phyloP scores from a whole-genome alignment of 2,888 invertebrate genomes.

The Tanytarsus gracilentus region DNA sequence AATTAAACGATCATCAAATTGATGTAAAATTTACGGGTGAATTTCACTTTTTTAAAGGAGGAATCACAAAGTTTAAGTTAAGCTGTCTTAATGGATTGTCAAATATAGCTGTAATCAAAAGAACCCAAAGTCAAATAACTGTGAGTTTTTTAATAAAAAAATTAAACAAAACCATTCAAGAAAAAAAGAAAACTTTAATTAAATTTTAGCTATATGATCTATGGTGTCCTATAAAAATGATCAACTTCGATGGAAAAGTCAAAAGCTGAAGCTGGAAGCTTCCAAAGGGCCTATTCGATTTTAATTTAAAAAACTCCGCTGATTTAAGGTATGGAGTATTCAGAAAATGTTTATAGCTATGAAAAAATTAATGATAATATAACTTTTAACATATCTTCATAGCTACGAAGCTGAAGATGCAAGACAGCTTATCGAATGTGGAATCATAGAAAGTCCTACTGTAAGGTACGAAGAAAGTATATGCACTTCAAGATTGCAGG shows the following conservation, averaged over 20 bases:
- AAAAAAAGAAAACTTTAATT: no score
- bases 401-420: constrained; percentile 63
- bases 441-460: constrained; percentile 54
- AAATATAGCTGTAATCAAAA: constrained; percentile 37
- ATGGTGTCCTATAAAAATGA: constrained; percentile 12
- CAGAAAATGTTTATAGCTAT: no score
- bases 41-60: constrained; percentile 1
- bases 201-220: no score
- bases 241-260: constrained; percentile 33
- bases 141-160: no score
- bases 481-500: constrained; percentile 54
- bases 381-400: no score
- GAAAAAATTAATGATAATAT: no score
- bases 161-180: no score
- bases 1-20: constrained; percentile 55
- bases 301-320: constrained; percentile 56
- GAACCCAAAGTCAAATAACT: constrained; percentile 41
- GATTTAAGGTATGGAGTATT: no score
- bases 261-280: constrained; percentile 52
- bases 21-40: constrained; percentile 44
- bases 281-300: constrained; percentile 48
- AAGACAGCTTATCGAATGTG: constrained; percentile 52
- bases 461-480: constrained; percentile 56
- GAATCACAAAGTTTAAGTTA: constrained; percentile 11
- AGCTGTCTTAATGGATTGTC: constrained; percentile 7